Evolutionary conservation across 2,888 invertebrate species (phyloP).

Genomic region (Clunio marinus): DNA sequence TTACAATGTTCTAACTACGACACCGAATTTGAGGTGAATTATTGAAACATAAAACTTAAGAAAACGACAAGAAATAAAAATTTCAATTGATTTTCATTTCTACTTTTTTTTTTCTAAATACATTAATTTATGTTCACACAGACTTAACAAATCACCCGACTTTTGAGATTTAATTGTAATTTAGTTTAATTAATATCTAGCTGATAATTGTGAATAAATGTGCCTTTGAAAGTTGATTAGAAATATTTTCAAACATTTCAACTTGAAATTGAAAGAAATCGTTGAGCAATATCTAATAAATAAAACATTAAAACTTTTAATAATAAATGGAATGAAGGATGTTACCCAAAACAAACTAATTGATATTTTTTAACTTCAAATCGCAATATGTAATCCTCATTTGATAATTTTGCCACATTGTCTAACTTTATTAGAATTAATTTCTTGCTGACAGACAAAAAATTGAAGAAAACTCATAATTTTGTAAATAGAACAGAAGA

Average conservation of each 20-base stretch:
- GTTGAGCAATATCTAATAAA: neutral
- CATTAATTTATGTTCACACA: slow-evolving; percentile 24
- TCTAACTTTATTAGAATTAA: too few relatives aligned
- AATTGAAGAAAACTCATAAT: neutral
- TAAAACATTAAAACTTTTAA: neutral
- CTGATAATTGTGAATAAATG: slow-evolving; percentile 33
- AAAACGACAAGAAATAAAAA: too few relatives aligned
- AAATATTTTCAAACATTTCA: neutral
- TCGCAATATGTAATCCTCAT: slow-evolving; percentile 27
- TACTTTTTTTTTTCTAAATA: neutral
- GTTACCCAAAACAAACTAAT: slow-evolving; percentile 27
- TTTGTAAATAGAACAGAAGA: neutral
- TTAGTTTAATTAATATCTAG: slow-evolving; percentile 32
- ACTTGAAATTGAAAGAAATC: neutral
- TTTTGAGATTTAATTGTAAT: slow-evolving; percentile 31
- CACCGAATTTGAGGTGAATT: too few relatives aligned
- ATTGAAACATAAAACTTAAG: too few relatives aligned
- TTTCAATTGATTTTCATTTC: too few relatives aligned
- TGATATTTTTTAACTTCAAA: slow-evolving; percentile 1
- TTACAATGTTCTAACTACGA: too few relatives aligned
- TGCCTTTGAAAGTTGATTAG: slow-evolving; percentile 21
- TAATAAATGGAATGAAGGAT: too few relatives aligned
- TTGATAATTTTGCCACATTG: neutral
- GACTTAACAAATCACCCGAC: slow-evolving; percentile 28
- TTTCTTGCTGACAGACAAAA: neutral